Conservation (phyloP, 1,140 invertebrate species). For the Trigoniulus corallinus region DNA sequence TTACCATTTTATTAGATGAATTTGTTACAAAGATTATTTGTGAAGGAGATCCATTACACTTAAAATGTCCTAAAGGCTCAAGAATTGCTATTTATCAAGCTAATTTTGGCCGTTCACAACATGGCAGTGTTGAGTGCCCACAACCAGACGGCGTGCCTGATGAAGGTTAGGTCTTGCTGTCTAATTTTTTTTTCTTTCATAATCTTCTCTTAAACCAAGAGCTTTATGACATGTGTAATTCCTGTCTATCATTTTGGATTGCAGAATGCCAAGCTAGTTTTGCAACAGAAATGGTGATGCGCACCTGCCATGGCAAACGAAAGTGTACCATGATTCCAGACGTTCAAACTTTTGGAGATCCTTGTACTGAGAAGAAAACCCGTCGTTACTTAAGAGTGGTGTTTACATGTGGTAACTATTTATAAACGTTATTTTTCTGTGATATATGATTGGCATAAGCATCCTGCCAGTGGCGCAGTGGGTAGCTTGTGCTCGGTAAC, state of each 20-base stretch:
- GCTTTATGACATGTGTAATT: background rate
- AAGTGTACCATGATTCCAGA: slow-evolving; percentile 64
- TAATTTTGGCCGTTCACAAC: slow-evolving; percentile 70
- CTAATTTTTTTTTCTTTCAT: background rate
- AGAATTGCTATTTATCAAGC: slow-evolving; percentile 80
- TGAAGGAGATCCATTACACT: slow-evolving; percentile 64
- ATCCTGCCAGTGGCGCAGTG: too few relatives aligned
- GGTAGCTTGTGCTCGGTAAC: too few relatives aligned
- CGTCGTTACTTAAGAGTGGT: slow-evolving; percentile 79
- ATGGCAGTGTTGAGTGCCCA: slow-evolving; percentile 73
- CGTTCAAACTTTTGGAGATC: slow-evolving; percentile 66
- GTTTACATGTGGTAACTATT: slow-evolving; percentile 78
- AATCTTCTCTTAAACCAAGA: background rate
- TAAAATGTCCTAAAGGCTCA: slow-evolving; percentile 28
- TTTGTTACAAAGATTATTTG: slow-evolving; percentile 80
- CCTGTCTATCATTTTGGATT: slow-evolving; percentile 17
- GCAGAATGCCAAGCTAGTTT: slow-evolving; percentile 70
- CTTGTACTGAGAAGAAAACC: slow-evolving; percentile 54
- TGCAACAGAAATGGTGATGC: slow-evolving; percentile 73
- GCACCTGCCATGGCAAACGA: slow-evolving; percentile 71
- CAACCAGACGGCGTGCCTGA: slow-evolving; percentile 65
- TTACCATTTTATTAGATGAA: slow-evolving; percentile 48
- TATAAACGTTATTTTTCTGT: background rate
- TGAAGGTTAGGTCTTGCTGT: slow-evolving; percentile 50
- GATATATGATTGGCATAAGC: too few relatives aligned